A percentile compares a stretch with the other conserved stretches of the same genome.
Conservation (phyloP, 2,113 vertebrate species). For the Naja naja region DNA sequence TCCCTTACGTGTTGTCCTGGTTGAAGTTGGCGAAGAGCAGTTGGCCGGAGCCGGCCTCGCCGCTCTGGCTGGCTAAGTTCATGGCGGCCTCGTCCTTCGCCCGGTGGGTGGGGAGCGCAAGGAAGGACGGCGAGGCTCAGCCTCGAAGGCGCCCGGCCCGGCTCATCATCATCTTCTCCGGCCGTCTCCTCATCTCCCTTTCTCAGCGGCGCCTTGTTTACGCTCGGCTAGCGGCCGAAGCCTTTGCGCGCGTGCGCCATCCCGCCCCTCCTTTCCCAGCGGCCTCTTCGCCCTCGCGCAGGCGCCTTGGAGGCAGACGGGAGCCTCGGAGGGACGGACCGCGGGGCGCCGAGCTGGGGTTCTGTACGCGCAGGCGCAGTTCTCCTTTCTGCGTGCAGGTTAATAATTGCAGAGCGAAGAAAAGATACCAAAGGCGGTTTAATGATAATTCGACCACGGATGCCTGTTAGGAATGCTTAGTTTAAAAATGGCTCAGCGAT, state of each 20-base stretch:
- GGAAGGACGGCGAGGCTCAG: conserved; percentile 26
- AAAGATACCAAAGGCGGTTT: background rate
- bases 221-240: conserved; percentile 58
- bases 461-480: background rate
- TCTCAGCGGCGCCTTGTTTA: conserved; percentile 70
- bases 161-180: conserved; percentile 14
- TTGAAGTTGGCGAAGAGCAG: conserved; percentile 99
- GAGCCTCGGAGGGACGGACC: background rate
- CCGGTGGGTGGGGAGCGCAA: background rate
- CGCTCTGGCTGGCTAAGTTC: conserved; percentile 95
- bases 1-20: conserved; percentile 97
- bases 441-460: background rate
- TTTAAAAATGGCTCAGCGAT: background rate
- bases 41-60: conserved; percentile 91
- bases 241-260: conserved; percentile 54
- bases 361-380: background rate
- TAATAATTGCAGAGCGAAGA: background rate
- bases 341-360: background rate
- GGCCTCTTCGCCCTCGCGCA: conserved; percentile 13
- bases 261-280: conserved; percentile 27
- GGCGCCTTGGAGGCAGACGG: background rate
- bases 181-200: conserved; percentile 62
- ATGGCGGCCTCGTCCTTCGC: conserved; percentile 65
- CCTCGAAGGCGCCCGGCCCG: conserved; percentile 29
- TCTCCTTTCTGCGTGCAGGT: background rate